These are phyloP conservation scores for Odobenus rosmarus DNA, from an alignment of 2,113 vertebrate genomes.

Conservation along the genomic window DNA sequence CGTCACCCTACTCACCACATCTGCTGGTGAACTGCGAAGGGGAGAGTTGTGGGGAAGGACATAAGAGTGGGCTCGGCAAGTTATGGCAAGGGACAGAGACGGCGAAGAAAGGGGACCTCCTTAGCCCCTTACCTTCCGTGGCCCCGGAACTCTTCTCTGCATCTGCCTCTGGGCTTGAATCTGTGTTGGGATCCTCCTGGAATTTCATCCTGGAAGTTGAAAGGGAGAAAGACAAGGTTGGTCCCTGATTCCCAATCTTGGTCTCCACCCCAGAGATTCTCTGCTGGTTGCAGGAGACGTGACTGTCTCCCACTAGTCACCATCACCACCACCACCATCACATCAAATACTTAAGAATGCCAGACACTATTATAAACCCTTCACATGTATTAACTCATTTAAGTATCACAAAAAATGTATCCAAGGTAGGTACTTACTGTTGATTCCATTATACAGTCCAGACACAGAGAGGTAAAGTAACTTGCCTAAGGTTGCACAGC, in stretches of 20 bases:
- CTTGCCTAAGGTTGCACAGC: neutral
- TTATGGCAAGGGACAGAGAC: too few species aligned
- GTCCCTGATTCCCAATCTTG: neutral
- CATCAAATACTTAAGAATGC: too few species aligned
- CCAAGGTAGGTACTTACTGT: neutral
- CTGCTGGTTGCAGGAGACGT: neutral
- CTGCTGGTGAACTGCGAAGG: neutral
- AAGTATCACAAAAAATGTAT: neutral
- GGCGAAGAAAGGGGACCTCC: neutral
- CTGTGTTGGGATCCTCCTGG: conserved; percentile 79
- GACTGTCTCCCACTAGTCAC: too few species aligned
- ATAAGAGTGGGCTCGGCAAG: accelerated
- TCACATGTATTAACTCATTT: neutral
- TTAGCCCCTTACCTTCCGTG: conserved; percentile 79
- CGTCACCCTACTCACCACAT: accelerated
- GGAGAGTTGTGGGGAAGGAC: accelerated
- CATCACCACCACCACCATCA: neutral
- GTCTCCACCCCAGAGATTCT: neutral
- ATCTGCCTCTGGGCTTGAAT: conserved; percentile 77
- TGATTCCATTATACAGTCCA: neutral
- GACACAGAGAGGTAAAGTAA: neutral
- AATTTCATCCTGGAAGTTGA: conserved; percentile 86
- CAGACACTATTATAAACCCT: neutral
- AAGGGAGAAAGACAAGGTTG: neutral
- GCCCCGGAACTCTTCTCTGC: conserved; percentile 43